These are phyloP conservation scores for Asteroscopus sphinx DNA, from an alignment of 2,888 invertebrate genomes.

Conservation along the genomic window DNA sequence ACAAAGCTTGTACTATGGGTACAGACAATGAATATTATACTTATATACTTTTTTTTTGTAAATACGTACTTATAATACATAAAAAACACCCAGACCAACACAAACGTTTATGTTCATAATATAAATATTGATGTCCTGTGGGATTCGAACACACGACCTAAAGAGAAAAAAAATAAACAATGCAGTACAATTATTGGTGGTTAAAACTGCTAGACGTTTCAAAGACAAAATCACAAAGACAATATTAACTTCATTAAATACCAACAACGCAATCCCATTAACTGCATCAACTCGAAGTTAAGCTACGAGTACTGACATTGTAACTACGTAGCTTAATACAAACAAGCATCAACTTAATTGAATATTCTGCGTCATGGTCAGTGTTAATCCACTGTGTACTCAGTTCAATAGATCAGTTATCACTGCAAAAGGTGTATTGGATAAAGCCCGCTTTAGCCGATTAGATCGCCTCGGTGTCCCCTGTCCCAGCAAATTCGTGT, in stretches of 20 bases:
- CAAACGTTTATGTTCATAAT: too few species aligned
- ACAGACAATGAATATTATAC: too few species aligned
- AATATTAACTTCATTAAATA: conserved; percentile 2
- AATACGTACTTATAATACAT: too few species aligned
- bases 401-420: conserved; percentile 72
- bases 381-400: conserved; percentile 52
- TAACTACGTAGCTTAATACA: conserved; percentile 11
- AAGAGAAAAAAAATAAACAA: too few species aligned
- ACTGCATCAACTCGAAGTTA: conserved; percentile 5
- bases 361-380: conserved; percentile 46
- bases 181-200: too few species aligned
- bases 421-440: conserved; percentile 78
- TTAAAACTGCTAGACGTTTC: too few species aligned
- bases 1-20: too few species aligned
- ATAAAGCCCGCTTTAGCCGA: conserved; percentile 79
- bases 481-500: conserved; percentile 73
- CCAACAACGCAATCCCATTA: conserved; percentile 12
- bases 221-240: too few species aligned
- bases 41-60: too few species aligned
- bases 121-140: too few species aligned
- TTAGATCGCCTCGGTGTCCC: conserved; percentile 74
- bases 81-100: too few species aligned
- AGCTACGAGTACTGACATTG: conserved; percentile 2
- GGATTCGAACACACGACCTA: too few species aligned
- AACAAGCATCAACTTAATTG: conserved; percentile 36